Evolutionary conservation across 2,113 vertebrate genomes (phyloP).

Genomic region (Petroica traversi): DNA sequence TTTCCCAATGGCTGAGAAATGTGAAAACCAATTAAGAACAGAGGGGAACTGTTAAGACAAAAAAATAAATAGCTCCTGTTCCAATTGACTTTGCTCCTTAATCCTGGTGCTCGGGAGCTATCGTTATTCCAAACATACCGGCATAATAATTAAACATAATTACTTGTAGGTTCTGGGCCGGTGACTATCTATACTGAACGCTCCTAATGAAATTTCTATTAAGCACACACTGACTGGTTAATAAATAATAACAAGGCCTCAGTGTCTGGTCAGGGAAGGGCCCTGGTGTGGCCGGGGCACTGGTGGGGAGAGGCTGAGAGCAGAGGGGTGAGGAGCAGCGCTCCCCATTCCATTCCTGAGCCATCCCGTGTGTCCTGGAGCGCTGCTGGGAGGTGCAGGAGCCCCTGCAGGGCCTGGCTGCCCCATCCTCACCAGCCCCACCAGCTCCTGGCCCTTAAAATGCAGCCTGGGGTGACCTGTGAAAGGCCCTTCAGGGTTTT

Average conservation of each 20-base stretch:
- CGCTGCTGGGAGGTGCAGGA: fast-evolving
- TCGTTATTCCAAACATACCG: constrained; percentile 52
- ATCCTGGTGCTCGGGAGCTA: constrained; percentile 48
- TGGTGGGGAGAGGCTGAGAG: background rate
- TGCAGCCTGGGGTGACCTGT: background rate
- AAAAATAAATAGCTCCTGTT: background rate
- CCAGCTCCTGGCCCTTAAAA: background rate
- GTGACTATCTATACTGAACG: constrained; percentile 51
- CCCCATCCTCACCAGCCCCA: background rate
- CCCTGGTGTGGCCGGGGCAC: background rate
- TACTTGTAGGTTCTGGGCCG: constrained; percentile 65
- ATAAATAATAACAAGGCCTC: constrained; percentile 2
- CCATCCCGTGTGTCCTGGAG: fast-evolving
- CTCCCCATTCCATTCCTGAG: background rate
- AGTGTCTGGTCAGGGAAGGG: background rate
- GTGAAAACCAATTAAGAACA: background rate
- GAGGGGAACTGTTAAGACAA: background rate
- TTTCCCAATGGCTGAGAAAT: background rate
- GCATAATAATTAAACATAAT: constrained; percentile 67
- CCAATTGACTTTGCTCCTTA: constrained; percentile 18
- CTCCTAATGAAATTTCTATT: constrained; percentile 56
- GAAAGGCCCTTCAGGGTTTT: background rate
- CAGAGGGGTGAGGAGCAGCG: background rate
- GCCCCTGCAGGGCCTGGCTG: background rate
- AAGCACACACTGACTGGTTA: background rate